Percentiles rank a stretch among this genome's conserved stretches.
Evolutionary conservation across 1,140 invertebrate species (phyloP).

Genomic region (Heliconius hermathena): DNA sequence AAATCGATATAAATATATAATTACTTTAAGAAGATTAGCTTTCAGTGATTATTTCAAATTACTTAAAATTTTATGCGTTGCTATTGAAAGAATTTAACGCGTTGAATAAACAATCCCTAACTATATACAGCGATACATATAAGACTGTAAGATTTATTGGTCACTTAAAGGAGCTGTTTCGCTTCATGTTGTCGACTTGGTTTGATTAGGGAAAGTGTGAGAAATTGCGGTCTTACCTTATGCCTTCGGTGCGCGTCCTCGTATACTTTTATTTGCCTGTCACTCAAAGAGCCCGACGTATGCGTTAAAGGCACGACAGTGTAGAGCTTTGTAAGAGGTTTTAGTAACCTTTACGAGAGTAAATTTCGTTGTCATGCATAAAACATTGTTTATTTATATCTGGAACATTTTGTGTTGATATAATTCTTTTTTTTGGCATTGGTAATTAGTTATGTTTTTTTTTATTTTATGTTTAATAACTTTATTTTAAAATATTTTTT

Average conservation of each 20-base stretch:
- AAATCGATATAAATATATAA: not conserved
- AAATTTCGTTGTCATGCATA: constrained; percentile 76
- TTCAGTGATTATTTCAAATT: not conserved
- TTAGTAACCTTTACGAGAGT: constrained; percentile 65
- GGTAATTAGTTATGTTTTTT: not conserved
- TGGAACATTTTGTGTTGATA: constrained; percentile 42
- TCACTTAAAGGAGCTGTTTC: constrained; percentile 42
- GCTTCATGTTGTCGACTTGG: constrained; percentile 49
- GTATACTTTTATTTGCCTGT: constrained; percentile 71
- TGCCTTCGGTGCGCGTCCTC: constrained; percentile 30
- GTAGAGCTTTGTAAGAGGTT: constrained; percentile 64
- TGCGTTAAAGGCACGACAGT: constrained; percentile 64
- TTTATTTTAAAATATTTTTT: not conserved
- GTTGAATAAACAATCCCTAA: not conserved
- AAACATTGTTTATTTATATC: constrained; percentile 62
- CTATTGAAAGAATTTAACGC: not conserved
- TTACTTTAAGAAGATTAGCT: not conserved
- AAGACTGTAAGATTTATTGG: constrained; percentile 40
- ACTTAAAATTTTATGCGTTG: not conserved
- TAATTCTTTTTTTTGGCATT: not conserved
- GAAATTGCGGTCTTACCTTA: constrained; percentile 53
- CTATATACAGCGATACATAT: constrained; percentile 13
- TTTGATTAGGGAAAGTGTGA: constrained; percentile 67
- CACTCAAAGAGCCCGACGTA: constrained; percentile 65
- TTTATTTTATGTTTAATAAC: not conserved